A percentile compares a stretch with the other conserved stretches of the same genome.
These are phyloP conservation scores for Papilio polytes DNA, from an alignment of 1,140 invertebrate genomes.

Conservation along the genomic window DNA sequence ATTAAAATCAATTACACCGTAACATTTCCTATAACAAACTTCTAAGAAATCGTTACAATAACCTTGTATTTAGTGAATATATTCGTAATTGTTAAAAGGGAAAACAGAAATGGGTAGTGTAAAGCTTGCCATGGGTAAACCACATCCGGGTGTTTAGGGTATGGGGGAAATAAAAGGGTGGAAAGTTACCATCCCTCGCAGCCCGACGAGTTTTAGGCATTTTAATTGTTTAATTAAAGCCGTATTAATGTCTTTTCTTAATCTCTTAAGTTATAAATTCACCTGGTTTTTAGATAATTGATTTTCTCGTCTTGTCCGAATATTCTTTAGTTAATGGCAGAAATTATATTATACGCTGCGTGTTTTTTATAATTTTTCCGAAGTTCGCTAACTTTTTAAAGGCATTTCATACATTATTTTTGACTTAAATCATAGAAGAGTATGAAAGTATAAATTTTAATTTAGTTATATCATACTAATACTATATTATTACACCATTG, in stretches of 20 bases:
- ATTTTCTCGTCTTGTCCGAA: not conserved
- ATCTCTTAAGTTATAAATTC: slow-evolving; percentile 45
- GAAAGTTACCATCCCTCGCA: slow-evolving; percentile 49
- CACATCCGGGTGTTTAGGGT: slow-evolving; percentile 2
- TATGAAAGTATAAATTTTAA: too few species aligned
- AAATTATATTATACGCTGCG: not conserved
- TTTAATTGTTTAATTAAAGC: slow-evolving; percentile 62
- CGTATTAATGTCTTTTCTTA: slow-evolving; percentile 57
- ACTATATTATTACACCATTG: not conserved
- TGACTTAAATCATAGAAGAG: too few species aligned
- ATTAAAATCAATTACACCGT: not conserved
- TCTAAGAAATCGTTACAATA: not conserved
- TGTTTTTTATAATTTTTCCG: not conserved
- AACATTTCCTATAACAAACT: not conserved
- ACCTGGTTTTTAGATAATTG: slow-evolving; percentile 36
- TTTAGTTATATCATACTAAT: not conserved
- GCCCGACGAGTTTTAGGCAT: slow-evolving; percentile 48
- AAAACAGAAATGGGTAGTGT: slow-evolving; percentile 4
- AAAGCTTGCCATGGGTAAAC: not conserved
- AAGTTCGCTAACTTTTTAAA: too few species aligned
- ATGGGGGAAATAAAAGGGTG: slow-evolving; percentile 43
- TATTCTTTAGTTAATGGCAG: not conserved
- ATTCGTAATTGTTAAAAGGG: slow-evolving; percentile 53
- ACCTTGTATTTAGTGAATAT: not conserved
- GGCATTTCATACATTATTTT: too few species aligned